These are phyloP conservation scores for Phyllostomus hastatus DNA, from an alignment of 2,113 vertebrate genomes.

Conservation along the genomic window DNA sequence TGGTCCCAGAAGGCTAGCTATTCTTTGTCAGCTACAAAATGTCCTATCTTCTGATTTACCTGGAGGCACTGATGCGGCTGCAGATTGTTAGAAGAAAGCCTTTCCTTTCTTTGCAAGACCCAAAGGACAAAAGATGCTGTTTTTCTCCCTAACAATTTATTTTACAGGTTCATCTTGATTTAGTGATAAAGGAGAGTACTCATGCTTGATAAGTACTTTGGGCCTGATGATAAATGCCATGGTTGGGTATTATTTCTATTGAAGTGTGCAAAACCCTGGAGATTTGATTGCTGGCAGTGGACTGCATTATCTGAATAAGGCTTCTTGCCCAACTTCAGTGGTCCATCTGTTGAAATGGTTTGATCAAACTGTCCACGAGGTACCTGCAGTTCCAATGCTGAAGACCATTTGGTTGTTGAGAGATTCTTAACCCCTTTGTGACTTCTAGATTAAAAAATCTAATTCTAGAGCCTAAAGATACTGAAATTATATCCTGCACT, in stretches of 20 bases:
- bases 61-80: background rate
- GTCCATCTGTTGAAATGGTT: conserved; percentile 39
- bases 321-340: background rate
- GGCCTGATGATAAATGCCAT: conserved; percentile 58
- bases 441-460: background rate
- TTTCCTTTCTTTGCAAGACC: background rate
- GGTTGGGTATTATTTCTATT: conserved; percentile 48
- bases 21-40: background rate
- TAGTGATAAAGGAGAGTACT: conserved; percentile 16
- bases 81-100: background rate
- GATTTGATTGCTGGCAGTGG: background rate
- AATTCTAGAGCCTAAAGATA: background rate
- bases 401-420: background rate
- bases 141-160: background rate
- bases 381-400: background rate
- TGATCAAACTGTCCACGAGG: background rate
- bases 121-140: background rate
- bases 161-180: conserved; percentile 14
- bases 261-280: conserved; percentile 17
- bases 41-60: background rate
- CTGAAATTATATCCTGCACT: background rate
- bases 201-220: background rate
- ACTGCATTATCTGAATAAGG: background rate
- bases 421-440: background rate
- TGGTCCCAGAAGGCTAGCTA: background rate